A percentile compares a stretch with the other conserved stretches of the same genome.
Conservation (phyloP, 2,797 vertebrate genomes). For the Eremophila alpestris region DNA sequence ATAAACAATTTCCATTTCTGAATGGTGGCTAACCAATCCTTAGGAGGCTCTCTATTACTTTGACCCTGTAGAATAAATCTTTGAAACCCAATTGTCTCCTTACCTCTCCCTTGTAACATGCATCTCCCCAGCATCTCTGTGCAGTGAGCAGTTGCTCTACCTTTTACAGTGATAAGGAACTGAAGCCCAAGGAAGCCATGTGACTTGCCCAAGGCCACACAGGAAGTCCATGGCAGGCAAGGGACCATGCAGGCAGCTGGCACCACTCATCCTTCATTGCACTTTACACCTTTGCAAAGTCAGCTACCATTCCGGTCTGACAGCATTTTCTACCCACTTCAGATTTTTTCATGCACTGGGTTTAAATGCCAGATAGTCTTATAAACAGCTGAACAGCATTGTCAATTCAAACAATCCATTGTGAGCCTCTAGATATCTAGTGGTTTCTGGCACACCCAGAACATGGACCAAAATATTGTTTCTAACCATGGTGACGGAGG, state of each 20-base stretch:
- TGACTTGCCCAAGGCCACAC: not conserved
- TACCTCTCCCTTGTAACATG: not conserved
- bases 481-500: not conserved
- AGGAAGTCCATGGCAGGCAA: not conserved
- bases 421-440: not conserved
- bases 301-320: not conserved
- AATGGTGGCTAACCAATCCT: not conserved
- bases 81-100: not conserved
- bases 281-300: not conserved
- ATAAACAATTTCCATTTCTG: not conserved
- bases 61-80: not conserved
- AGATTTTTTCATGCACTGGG: not conserved
- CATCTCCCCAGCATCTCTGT: not conserved
- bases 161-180: not conserved
- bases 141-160: not conserved
- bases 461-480: not conserved
- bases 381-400: not conserved
- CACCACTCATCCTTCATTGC: not conserved
- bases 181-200: not conserved
- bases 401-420: slow-evolving; percentile 2
- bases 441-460: not conserved
- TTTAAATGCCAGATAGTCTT: slow-evolving; percentile 9
- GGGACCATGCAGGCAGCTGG: not conserved
- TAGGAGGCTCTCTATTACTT: not conserved
- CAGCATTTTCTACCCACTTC: slow-evolving; percentile 10